Percentiles rank a stretch among this genome's conserved stretches.
These are phyloP conservation scores for Melanargia galathea DNA, from an alignment of 2,888 invertebrate species.

Conservation along the genomic window DNA sequence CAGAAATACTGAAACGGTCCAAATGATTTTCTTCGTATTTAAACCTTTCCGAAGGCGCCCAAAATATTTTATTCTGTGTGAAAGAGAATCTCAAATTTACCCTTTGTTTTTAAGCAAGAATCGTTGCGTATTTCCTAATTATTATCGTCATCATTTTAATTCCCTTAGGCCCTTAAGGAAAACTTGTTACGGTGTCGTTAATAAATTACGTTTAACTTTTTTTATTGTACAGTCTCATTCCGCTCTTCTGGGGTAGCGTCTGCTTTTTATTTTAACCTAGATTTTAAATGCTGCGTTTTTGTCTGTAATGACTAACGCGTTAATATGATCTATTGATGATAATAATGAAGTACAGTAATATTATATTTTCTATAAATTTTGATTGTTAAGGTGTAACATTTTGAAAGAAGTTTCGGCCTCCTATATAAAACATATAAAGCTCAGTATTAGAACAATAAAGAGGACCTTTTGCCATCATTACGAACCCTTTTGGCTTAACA, in stretches of 20 bases:
- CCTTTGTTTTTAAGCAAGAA: constrained; percentile 35
- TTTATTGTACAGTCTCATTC: not conserved
- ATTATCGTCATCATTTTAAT: constrained; percentile 34
- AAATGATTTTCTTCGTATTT: constrained; percentile 43
- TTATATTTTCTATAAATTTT: too few relatives aligned
- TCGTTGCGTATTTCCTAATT: constrained; percentile 35
- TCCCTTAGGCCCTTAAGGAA: constrained; percentile 3
- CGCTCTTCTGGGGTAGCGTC: not conserved
- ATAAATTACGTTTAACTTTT: not conserved
- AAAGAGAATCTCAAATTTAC: constrained; percentile 31
- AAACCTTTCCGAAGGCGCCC: constrained; percentile 30
- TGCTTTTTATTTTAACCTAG: not conserved
- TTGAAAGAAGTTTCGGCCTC: constrained; percentile 4
- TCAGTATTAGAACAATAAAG: constrained; percentile 71
- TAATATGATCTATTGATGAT: too few relatives aligned
- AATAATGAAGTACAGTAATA: too few relatives aligned
- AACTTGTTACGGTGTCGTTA: not conserved
- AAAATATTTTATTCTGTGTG: constrained; percentile 32
- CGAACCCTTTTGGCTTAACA: constrained; percentile 69
- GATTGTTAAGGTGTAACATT: too few relatives aligned
- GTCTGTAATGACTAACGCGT: too few relatives aligned
- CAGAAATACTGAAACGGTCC: constrained; percentile 53
- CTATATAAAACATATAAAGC: constrained; percentile 26
- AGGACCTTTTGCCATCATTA: constrained; percentile 70
- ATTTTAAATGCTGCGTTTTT: not conserved